Evolutionary conservation across 1,140 invertebrate species (phyloP).

Genomic region (Drosophila subobscura): DNA sequence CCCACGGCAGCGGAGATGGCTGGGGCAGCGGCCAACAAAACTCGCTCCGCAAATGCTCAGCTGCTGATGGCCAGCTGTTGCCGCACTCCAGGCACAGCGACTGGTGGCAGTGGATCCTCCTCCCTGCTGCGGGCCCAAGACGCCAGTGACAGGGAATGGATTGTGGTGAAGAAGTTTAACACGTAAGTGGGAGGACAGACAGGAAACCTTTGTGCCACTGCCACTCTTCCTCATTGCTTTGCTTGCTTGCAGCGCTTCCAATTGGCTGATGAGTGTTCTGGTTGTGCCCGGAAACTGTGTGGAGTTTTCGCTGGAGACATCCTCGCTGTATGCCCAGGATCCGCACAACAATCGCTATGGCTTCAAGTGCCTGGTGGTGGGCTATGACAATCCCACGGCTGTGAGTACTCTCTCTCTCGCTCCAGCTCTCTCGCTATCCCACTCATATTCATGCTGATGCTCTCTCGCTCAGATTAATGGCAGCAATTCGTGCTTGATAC

Average conservation of each 20-base stretch:
- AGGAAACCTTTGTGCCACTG: too few relatives aligned
- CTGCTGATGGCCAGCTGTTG: slow-evolving; percentile 66
- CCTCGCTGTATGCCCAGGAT: slow-evolving; percentile 97
- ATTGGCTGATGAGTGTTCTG: slow-evolving; percentile 94
- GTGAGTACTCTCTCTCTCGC: slow-evolving; percentile 27
- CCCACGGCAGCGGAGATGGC: not conserved
- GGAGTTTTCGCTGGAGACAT: slow-evolving; percentile 96
- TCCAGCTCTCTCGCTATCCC: not conserved
- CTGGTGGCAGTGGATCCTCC: slow-evolving; percentile 1
- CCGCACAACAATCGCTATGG: slow-evolving; percentile 93
- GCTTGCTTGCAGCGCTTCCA: slow-evolving; percentile 85
- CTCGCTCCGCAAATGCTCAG: slow-evolving; percentile 59
- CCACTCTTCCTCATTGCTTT: not conserved
- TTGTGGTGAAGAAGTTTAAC: slow-evolving; percentile 83
- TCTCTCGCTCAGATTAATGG: slow-evolving; percentile 68
- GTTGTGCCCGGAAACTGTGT: slow-evolving; percentile 97
- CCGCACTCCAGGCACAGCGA: slow-evolving; percentile 22
- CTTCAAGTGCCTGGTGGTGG: slow-evolving; percentile 95
- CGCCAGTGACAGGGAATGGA: slow-evolving; percentile 66
- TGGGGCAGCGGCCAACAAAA: not conserved
- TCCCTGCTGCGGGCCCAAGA: slow-evolving; percentile 30
- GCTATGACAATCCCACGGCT: slow-evolving; percentile 91
- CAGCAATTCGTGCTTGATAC: slow-evolving; percentile 86
- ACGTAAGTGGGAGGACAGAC: slow-evolving; percentile 54
- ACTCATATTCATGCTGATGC: slow-evolving; percentile 64